Base-by-base conservation (phyloP, 2,113 vertebrate genomes). In the Bothrops jararaca region DNA sequence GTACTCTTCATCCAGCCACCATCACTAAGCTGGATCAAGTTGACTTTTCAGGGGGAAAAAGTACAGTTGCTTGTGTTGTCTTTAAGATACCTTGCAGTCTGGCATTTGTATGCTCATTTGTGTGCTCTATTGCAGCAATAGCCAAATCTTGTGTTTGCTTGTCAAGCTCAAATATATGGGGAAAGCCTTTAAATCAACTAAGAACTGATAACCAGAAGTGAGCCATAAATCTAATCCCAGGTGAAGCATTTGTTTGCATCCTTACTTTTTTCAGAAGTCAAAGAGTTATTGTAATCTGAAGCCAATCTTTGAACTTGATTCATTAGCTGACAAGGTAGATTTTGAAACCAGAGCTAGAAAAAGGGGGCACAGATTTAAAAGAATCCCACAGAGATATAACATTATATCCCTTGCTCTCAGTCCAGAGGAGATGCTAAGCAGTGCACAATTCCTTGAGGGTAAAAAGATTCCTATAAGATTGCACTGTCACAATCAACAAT, bases 401-500 rank as follows among this genome's bases (percentile, higher is more conserved):
- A 85, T 85, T 20, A 48, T 58, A 54, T 13, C 39, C 45, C 52
- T 52, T 9, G 29, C 11, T 11, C 34, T 42, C 39, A 34, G 6
- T 80, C 8, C 39, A 53, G 88, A 92, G 54, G 50, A 92, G 34
- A 15, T 74, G 23, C 50, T 80, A 9, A 58, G 34, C 52, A n/a
- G 0, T 64, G 53, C 85, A 57, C 24, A 53, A 92, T 92, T 60
- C 91, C 93, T 87, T 91, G 54, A 57, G 91, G 89, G 89, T 92
- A 50, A 57, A 58, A 26, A 22, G 0, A 95, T 92, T 88, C 93
- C 91, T 91, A 85, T 85, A 95, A n/a, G 89, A 89, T 42, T 64
- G 29, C 89, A 53, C 0, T 0, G 93, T 45, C 92, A 74, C 0
- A 0, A 93, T 88, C 57, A 95, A 57, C 69, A 91, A 18, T 86